Evolutionary conservation across 92 coral and sea anemone genomes (phyloP).

Genomic region (Isaurus tuberculatus): DNA sequence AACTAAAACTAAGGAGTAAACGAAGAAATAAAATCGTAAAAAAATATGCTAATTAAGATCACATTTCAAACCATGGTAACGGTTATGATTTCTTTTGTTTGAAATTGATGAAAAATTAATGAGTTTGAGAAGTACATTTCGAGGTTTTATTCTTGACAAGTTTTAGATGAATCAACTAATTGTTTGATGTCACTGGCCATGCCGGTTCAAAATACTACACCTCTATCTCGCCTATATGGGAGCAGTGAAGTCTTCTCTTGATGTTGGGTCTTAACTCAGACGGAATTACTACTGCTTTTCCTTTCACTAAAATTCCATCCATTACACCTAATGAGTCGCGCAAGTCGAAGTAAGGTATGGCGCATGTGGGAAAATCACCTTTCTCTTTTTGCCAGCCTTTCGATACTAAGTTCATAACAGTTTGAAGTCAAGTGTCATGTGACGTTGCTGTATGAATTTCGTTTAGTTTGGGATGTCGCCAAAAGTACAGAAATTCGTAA

Average conservation of each 20-base stretch:
- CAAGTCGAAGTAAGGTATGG: constrained; percentile 57
- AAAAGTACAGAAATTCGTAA: constrained; percentile 54
- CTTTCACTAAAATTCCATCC: constrained; percentile 52
- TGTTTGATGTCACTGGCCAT: constrained; percentile 55
- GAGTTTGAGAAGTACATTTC: no score
- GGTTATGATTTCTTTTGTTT: no score
- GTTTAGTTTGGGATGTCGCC: constrained; percentile 58
- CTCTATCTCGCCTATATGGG: constrained; percentile 51
- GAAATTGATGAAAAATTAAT: no score
- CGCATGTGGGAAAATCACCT: constrained; percentile 40
- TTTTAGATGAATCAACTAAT: constrained; percentile 46
- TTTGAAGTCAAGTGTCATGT: constrained; percentile 45
- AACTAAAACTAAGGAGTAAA: no score
- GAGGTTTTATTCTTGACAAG: constrained; percentile 31
- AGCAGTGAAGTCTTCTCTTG: constrained; percentile 47
- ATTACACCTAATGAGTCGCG: constrained; percentile 43
- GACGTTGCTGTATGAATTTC: constrained; percentile 59
- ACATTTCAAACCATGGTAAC: no score
- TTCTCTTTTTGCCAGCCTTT: constrained; percentile 69
- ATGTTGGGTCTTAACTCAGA: constrained; percentile 24
- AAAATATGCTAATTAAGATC: no score
- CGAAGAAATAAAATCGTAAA: no score
- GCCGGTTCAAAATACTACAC: constrained; percentile 64
- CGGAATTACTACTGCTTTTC: constrained; percentile 57
- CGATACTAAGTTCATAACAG: constrained; percentile 24